A percentile compares a stretch with the other conserved stretches of the same genome.
These are phyloP conservation scores for Achroia grisella DNA, from an alignment of 1,140 invertebrate species.

Conservation along the genomic window DNA sequence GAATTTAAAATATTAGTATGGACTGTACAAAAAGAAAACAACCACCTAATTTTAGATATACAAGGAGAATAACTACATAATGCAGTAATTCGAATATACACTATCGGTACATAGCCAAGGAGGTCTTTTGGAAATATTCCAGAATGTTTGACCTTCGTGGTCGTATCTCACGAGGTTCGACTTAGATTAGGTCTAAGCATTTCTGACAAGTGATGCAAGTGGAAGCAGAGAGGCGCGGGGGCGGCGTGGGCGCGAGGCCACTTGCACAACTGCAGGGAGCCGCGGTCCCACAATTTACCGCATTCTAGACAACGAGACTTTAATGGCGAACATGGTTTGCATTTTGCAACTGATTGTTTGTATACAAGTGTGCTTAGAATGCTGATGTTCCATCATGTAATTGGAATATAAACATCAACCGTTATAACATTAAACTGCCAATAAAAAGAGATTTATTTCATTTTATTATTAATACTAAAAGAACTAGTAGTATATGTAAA, in stretches of 20 bases:
- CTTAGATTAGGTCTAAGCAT: too few relatives aligned
- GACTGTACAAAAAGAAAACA: too few relatives aligned
- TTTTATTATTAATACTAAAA: too few relatives aligned
- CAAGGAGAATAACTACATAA: too few relatives aligned
- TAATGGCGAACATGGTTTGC: conserved; percentile 6
- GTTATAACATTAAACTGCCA: too few relatives aligned
- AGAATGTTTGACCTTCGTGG: conserved; percentile 5
- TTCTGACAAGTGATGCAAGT: conserved; percentile 19
- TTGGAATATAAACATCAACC: conserved; percentile 17
- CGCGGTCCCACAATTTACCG: conserved; percentile 5
- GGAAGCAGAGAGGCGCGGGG: conserved; percentile 21
- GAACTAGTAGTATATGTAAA: too few relatives aligned
- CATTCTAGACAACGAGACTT: conserved; percentile 2
- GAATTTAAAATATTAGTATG: too few relatives aligned
- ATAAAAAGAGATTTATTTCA: too few relatives aligned
- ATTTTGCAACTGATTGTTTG: conserved; percentile 18
- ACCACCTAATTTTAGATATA: too few relatives aligned
- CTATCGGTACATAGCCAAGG: too few relatives aligned
- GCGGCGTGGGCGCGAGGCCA: conserved; percentile 41
- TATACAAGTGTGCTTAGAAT: conserved; percentile 14
- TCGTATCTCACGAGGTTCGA: neutral
- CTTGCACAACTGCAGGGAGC: conserved; percentile 45
- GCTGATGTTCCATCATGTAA: conserved; percentile 1
- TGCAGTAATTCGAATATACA: too few relatives aligned
- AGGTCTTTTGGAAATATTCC: neutral